These are phyloP conservation scores for Indicator indicator DNA, from an alignment of 2,113 vertebrate species.

Conservation along the genomic window DNA sequence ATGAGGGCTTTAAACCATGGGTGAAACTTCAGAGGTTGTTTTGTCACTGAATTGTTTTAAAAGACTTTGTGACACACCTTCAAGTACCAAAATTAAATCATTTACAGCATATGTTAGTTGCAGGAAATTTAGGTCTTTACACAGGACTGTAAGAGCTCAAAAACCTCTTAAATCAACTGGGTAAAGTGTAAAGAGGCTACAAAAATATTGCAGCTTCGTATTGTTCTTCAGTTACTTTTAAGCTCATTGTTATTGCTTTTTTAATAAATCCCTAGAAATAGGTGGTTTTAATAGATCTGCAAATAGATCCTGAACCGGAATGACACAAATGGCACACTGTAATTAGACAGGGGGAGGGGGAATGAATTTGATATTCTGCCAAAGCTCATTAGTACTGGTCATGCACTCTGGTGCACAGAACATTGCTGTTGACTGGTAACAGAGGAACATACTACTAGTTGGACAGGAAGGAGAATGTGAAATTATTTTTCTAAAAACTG, in stretches of 20 bases:
- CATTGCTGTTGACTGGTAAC: background rate
- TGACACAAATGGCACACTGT: constrained; percentile 19
- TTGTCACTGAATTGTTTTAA: background rate
- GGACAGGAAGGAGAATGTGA: background rate
- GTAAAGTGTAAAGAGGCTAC: background rate
- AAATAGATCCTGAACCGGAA: constrained; percentile 33
- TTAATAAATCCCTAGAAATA: constrained; percentile 21
- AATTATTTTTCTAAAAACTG: background rate
- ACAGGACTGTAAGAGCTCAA: background rate
- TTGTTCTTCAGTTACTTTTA: constrained; percentile 4
- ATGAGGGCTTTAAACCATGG: background rate
- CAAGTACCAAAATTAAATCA: constrained; percentile 33
- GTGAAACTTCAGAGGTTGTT: background rate
- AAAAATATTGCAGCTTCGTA: background rate
- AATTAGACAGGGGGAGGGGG: background rate
- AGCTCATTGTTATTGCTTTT: constrained; percentile 9
- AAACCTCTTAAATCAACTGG: background rate
- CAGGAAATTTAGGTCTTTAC: background rate
- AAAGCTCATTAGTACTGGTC: constrained; percentile 51
- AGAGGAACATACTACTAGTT: background rate
- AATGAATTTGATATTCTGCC: constrained; percentile 45
- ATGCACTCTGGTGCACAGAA: constrained; percentile 10
- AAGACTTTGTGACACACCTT: constrained; percentile 26
- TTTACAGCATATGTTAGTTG: constrained; percentile 17
- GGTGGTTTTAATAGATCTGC: constrained; percentile 25